These are phyloP conservation scores for Syngnathus acus DNA, from an alignment of 2,797 vertebrate species.

Conservation along the genomic window DNA sequence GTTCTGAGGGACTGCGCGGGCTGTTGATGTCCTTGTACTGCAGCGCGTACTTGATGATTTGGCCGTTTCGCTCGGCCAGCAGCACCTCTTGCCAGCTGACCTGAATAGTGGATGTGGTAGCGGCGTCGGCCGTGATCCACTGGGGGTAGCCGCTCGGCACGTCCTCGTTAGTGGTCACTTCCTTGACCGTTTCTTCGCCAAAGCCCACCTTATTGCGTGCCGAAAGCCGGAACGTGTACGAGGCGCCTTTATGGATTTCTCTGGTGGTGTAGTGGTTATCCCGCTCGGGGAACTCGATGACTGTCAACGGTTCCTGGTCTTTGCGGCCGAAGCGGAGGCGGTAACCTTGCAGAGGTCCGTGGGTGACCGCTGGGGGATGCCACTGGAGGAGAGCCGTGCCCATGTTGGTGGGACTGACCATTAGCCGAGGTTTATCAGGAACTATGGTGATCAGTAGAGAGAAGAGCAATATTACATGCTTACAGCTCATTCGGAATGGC, in stretches of 20 bases:
- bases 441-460: slow-evolving; percentile 71
- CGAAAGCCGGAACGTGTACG: slow-evolving; percentile 89
- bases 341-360: slow-evolving; percentile 89
- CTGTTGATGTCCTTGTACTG: slow-evolving; percentile 98
- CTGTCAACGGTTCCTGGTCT: slow-evolving; percentile 82
- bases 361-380: slow-evolving; percentile 88
- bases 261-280: slow-evolving; percentile 97
- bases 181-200: slow-evolving; percentile 94
- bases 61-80: slow-evolving; percentile 88
- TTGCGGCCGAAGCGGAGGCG: slow-evolving; percentile 93
- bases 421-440: slow-evolving; percentile 93
- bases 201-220: slow-evolving; percentile 98
- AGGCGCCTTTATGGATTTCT: slow-evolving; percentile 95
- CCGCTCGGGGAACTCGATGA: slow-evolving; percentile 90
- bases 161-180: slow-evolving; percentile 90
- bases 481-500: background rate
- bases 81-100: slow-evolving; percentile 88
- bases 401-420: slow-evolving; percentile 98
- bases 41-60: slow-evolving; percentile 89
- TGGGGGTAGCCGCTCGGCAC: slow-evolving; percentile 91
- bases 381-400: slow-evolving; percentile 96
- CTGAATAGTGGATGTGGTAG: slow-evolving; percentile 87
- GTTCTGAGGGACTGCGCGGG: slow-evolving; percentile 86
- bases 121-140: slow-evolving; percentile 83
- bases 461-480: slow-evolving; percentile 22